Percentiles rank a stretch among this genome's conserved stretches.
Conservation (phyloP, 1,140 invertebrate genomes). For the Andrena cerasifolii region DNA sequence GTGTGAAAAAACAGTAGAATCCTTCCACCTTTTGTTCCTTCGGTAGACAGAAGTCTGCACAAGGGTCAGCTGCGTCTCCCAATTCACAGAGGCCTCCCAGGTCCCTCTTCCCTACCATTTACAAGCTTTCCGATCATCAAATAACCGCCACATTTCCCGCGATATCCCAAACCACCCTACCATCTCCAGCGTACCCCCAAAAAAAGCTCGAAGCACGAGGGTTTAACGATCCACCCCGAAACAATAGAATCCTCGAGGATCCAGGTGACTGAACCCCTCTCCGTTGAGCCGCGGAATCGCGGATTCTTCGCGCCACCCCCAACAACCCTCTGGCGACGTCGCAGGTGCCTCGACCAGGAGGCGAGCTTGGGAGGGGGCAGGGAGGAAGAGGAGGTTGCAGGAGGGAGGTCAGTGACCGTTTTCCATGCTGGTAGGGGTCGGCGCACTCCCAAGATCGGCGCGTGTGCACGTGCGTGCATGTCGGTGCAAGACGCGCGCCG, state of each 20-base stretch:
- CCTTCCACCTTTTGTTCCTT: no score
- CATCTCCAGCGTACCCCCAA: no score
- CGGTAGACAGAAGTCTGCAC: no score
- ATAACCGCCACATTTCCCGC: no score
- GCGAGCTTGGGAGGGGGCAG: not conserved
- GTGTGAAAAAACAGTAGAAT: no score
- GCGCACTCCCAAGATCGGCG: conserved; percentile 76
- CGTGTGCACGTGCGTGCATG: conserved; percentile 69
- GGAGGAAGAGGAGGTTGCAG: conserved; percentile 63
- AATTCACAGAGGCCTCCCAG: no score
- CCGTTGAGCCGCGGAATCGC: not conserved
- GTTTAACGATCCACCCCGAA: no score
- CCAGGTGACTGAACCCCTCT: not conserved
- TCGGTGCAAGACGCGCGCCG: conserved; percentile 66
- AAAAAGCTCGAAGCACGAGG: not conserved
- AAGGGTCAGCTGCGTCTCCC: no score
- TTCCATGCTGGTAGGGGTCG: conserved; percentile 75
- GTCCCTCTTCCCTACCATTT: no score
- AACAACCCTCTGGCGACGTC: conserved; percentile 37
- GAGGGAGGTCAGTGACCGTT: conserved; percentile 75
- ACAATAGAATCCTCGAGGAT: not conserved
- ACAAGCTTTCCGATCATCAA: no score
- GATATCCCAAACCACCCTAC: no score
- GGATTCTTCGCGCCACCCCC: conserved; percentile 28
- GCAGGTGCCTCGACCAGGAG: conserved; percentile 53